Conservation (phyloP, 2,888 invertebrate genomes). For the Tribolium freemani region DNA sequence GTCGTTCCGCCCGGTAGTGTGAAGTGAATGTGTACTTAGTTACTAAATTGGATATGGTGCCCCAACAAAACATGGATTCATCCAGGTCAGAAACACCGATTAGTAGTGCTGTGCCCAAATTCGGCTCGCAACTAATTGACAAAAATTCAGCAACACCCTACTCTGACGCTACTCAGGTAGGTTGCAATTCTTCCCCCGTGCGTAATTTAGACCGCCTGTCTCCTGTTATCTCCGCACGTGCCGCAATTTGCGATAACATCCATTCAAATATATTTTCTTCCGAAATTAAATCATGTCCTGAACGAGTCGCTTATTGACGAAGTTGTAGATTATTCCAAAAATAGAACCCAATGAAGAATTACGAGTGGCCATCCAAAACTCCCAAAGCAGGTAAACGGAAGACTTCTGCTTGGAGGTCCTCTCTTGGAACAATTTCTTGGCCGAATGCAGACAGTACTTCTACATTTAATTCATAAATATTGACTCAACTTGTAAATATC, state of each 20-base stretch:
- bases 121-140: slow-evolving; percentile 92
- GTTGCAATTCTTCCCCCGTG: slow-evolving; percentile 58
- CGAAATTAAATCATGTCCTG: no score
- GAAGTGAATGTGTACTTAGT: slow-evolving; percentile 48
- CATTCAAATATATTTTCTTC: no score
- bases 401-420: no score
- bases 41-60: slow-evolving; percentile 75
- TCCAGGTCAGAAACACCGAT: slow-evolving; percentile 66
- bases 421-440: no score
- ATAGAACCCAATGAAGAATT: no score
- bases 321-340: no score
- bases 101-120: slow-evolving; percentile 78
- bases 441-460: no score
- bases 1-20: slow-evolving; percentile 34
- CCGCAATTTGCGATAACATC: not conserved
- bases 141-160: slow-evolving; percentile 95
- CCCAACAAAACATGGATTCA: slow-evolving; percentile 75
- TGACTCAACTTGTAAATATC: no score
- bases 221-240: not conserved
- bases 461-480: no score
- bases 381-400: no score
- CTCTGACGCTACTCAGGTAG: slow-evolving; percentile 97
- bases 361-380: no score
- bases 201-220: not conserved
- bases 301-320: no score